These are phyloP conservation scores for Falco cherrug DNA, from an alignment of 2,797 vertebrate species.

Conservation along the genomic window DNA sequence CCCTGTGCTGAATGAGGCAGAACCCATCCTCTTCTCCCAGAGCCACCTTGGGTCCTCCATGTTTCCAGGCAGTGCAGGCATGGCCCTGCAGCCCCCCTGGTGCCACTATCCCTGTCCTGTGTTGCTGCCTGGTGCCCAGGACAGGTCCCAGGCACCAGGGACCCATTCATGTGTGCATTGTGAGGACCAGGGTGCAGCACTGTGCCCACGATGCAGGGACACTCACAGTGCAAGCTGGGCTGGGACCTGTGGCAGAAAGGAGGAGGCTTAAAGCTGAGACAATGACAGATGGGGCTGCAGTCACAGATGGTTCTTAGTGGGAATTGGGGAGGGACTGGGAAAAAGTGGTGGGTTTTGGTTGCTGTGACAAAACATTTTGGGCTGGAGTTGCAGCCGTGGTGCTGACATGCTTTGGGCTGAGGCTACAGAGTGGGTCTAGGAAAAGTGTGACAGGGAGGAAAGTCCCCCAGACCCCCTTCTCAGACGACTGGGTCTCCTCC, in stretches of 20 bases:
- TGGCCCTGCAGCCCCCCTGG: not conserved
- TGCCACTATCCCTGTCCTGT: not conserved
- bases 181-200: not conserved
- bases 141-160: not conserved
- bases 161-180: rapidly evolving
- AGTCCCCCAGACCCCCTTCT: not conserved
- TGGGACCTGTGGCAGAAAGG: not conserved
- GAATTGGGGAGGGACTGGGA: not conserved
- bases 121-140: not conserved
- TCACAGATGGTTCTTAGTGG: not conserved
- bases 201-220: rapidly evolving
- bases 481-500: not conserved
- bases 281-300: not conserved
- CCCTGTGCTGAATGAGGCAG: not conserved
- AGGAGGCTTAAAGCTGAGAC: not conserved
- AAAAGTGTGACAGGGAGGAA: not conserved
- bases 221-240: not conserved
- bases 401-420: not conserved
- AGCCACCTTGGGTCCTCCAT: not conserved
- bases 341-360: not conserved
- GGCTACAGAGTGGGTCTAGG: not conserved
- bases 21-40: not conserved
- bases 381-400: not conserved
- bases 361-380: not conserved
- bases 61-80: not conserved